These are phyloP conservation scores for Psammodynastes pulverulentus DNA, from an alignment of 2,113 vertebrate species.

Conservation along the genomic window DNA sequence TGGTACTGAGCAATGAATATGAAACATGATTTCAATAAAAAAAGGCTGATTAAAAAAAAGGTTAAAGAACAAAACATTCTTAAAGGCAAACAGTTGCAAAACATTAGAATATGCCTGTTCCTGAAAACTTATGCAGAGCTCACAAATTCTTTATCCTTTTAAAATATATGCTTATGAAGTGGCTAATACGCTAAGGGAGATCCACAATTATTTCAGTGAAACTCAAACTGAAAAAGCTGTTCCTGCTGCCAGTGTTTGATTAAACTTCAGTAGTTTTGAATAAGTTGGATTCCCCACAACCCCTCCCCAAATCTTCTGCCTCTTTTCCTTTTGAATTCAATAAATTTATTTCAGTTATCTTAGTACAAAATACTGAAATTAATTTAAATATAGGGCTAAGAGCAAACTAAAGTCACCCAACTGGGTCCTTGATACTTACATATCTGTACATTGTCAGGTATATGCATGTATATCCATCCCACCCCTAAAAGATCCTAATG, in stretches of 20 bases:
- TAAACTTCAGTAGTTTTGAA: constrained; percentile 4
- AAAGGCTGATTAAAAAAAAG: neutral
- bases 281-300: neutral
- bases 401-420: neutral
- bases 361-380: constrained; percentile 10
- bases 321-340: neutral
- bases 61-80: neutral
- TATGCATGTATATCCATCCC: neutral
- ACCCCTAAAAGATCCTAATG: no score
- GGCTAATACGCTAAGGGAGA: neutral
- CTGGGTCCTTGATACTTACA: neutral
- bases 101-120: neutral
- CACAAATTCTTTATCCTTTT: neutral
- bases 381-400: constrained; percentile 10
- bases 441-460: neutral
- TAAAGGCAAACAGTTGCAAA: neutral
- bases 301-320: neutral
- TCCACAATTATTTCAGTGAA: neutral
- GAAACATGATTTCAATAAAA: constrained; percentile 33
- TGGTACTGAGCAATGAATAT: neutral
- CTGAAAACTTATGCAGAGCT: neutral
- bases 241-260: neutral
- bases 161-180: neutral
- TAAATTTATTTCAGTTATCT: constrained; percentile 8
- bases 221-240: neutral